Evolutionary conservation across 2,113 vertebrate genomes (phyloP).

Genomic region (Microcebus murinus): DNA sequence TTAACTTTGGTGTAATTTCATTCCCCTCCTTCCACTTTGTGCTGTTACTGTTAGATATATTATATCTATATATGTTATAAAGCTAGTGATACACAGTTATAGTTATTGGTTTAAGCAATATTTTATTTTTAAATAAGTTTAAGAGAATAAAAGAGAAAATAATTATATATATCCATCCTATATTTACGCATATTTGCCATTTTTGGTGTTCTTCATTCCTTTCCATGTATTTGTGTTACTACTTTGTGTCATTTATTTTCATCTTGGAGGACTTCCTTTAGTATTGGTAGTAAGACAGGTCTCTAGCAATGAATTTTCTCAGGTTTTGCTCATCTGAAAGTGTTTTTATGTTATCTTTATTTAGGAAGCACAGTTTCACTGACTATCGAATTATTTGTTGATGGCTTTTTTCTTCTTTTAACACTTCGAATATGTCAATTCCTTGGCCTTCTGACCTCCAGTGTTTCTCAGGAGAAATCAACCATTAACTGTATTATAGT

Average conservation of each 20-base stretch:
- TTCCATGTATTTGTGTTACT: neutral
- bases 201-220: neutral
- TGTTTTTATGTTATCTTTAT: neutral
- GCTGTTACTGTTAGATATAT: neutral
- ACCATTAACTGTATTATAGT: neutral
- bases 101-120: neutral
- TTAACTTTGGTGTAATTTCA: neutral
- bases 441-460: neutral
- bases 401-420: neutral
- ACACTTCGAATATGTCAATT: neutral
- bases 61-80: neutral
- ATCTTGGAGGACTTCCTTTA: neutral
- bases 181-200: neutral
- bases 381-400: neutral
- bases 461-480: neutral
- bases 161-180: neutral
- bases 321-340: neutral
- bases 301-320: neutral
- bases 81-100: neutral
- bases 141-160: neutral
- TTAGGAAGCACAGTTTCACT: neutral
- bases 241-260: neutral
- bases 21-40: neutral
- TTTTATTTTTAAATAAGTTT: neutral
- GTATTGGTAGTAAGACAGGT: neutral